A percentile compares a stretch with the other conserved stretches of the same genome.
phyloP scores from a whole-genome alignment of 2,888 invertebrate species.

The Leptinotarsa tumamoca region DNA sequence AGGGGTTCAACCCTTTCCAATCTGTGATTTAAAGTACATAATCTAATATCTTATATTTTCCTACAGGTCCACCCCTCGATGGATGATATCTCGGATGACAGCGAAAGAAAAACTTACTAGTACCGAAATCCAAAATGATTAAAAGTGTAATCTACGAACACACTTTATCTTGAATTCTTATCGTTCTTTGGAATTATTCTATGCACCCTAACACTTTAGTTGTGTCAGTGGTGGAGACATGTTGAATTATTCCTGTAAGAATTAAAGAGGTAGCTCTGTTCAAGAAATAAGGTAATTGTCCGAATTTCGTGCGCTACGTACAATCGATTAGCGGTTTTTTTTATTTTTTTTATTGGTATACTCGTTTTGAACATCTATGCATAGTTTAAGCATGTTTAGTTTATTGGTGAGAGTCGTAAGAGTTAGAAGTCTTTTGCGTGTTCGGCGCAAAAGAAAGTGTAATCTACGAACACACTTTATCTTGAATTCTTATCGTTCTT shows the following conservation, averaged over 20 bases:
- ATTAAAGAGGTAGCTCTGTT: too few species aligned
- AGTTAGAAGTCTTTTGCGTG: too few species aligned
- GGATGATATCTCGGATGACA: constrained; percentile 37
- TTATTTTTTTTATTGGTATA: too few species aligned
- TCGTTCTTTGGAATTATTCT: constrained; percentile 49
- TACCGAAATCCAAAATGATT: constrained; percentile 60
- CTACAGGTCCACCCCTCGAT: constrained; percentile 40
- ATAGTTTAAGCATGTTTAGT: too few species aligned
- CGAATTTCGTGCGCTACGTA: too few species aligned
- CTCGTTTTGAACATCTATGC: too few species aligned
- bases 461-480: constrained; percentile 62
- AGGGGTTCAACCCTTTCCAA: constrained; percentile 49
- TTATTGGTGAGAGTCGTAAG: too few species aligned
- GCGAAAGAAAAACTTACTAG: constrained; percentile 37
- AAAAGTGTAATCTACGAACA: constrained; percentile 64
- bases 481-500: constrained; percentile 56
- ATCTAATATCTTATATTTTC: constrained; percentile 56
- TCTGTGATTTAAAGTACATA: constrained; percentile 55
- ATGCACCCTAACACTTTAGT: constrained; percentile 41
- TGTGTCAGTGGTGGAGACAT: constrained; percentile 21
- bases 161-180: constrained; percentile 59
- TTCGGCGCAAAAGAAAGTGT: constrained; percentile 57
- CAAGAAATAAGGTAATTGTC: too few species aligned
- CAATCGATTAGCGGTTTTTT: too few species aligned
- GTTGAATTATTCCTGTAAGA: neutral